Evolutionary conservation across 2,113 vertebrate genomes (phyloP), one percentile per base, ranked within the genome.

Genomic region (Cyprinodon tularosa): DNA sequence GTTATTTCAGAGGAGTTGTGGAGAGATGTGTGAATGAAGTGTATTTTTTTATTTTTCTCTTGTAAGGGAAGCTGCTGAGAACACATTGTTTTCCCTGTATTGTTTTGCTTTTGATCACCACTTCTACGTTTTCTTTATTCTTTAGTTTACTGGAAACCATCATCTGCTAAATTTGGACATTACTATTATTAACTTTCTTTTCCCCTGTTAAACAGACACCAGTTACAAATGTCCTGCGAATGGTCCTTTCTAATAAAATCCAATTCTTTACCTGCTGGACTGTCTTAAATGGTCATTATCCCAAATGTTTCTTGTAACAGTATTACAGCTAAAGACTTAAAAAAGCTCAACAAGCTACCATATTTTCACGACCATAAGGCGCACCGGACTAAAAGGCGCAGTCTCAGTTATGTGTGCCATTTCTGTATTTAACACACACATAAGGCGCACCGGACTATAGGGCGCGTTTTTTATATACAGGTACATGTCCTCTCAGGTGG

Each of bases 231-330:
- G 81, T 87, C 80, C 77, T 83, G 82, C 85, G 86, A 73, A 74
- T 81, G 76, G 63, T 87, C 79, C 92, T 93, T 93, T 93, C 85
- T 93, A 93, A 92, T 93, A 92, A 93, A 93, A 93, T 86, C 83
- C 86, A 70, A 77, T 84, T 88, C 72, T 85, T 40, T 68, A 68
- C 66, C 20, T 66, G 57, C 66, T 73, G 38, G 36, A 47, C 12
- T 2, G 17, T 68, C 29, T 81, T 66, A 64, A 37, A 3, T 66
- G 11, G 39, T 14, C 4, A 8, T 22, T 13, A 13, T 29, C 60
- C 12, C n/a, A 14, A 11, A 17, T 53, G 17, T 4, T n/a, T 20
- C n/a, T 15, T 57, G 29, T 29, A 29, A 29, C 29, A 29, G 29
- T 29, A 29, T 29, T 29, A 29, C 29, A 29, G 29, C 29, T 29